phyloP scores from a whole-genome alignment of 2,888 invertebrate species.

The Limnephilus auricula region DNA sequence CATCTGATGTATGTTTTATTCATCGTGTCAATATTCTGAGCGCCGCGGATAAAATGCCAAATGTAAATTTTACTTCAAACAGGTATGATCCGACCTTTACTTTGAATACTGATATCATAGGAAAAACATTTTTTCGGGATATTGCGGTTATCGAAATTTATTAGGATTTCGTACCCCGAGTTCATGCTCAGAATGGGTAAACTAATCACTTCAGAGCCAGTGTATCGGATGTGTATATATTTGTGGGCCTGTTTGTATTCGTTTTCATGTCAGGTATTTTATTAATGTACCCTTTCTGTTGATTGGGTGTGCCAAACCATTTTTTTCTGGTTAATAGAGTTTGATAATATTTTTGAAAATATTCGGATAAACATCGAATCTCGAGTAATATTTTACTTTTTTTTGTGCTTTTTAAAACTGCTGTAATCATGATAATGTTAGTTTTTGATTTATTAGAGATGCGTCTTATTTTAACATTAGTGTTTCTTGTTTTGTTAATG shows the following conservation, averaged over 20 bases:
- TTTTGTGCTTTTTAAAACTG: background rate
- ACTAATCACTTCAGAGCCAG: conserved; percentile 27
- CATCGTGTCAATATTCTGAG: conserved; percentile 61
- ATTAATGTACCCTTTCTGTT: background rate
- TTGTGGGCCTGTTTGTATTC: background rate
- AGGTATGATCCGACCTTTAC: conserved; percentile 38
- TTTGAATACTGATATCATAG: conserved; percentile 36
- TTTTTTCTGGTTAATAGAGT: background rate
- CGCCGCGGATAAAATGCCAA: conserved; percentile 45
- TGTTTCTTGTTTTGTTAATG: background rate
- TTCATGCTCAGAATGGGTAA: conserved; percentile 30
- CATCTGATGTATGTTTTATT: conserved; percentile 56
- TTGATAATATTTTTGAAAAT: background rate
- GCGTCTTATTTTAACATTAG: background rate
- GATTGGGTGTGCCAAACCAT: background rate
- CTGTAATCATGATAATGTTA: background rate
- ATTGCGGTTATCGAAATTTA: conserved; percentile 40
- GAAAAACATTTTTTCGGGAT: conserved; percentile 36
- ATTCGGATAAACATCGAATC: background rate
- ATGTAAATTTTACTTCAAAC: conserved; percentile 47
- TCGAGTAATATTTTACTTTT: background rate
- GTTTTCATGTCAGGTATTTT: background rate
- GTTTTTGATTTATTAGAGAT: background rate
- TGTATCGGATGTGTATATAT: conserved; percentile 13
- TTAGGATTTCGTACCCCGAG: conserved; percentile 38